Base-by-base conservation (phyloP, 2,797 vertebrate species). In the Poeciliopsis presidionis region DNA sequence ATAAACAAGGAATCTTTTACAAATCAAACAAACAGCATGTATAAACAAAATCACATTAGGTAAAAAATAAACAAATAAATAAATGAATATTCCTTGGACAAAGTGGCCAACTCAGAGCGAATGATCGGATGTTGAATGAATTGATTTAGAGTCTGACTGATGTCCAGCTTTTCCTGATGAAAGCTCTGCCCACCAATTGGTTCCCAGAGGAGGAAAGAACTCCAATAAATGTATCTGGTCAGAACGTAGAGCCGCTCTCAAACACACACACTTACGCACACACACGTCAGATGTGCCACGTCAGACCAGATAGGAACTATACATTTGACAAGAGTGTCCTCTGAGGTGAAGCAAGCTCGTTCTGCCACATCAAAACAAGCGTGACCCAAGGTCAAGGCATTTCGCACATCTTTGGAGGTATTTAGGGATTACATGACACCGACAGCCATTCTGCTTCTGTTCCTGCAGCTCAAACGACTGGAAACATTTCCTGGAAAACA, bases 401-500 rank as follows among this genome's bases (percentile, higher is more conserved):
- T 80, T 76, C 67, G 55, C 18, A 73, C 59, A 39, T 9, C 49
- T 81, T 59, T 73, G 63, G 77, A 74, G 39, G 53, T 53, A 46
- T 72, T 78, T 57, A 33, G 63, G 74, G 59, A 73, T 80, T 76
- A 71, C 25, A n/a, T 73, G 69, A 76, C 72, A 77, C 73, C 82
- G 78, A 61, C 59, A 73, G 84, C 39, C 41, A 73, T 65, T 61
- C 63, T 74, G 25, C 47, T 74, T 41, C 76, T 30, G 51, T 63
- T 81, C 67, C 55, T 79, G 63, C 84, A 78, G 49, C 74, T 67
- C 75, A 49, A 73, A 43, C 75, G 20, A 86, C 74, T 74, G 76
- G 70, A 80, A 77, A 82, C 78, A 81, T 59, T 36, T 71, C 39
- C 61, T 18, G 14, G 36, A 81, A 74, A 74, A 79, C 39, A 20